These are phyloP conservation scores for Lonchura striata DNA, from an alignment of 2,113 vertebrate species.

Conservation along the genomic window DNA sequence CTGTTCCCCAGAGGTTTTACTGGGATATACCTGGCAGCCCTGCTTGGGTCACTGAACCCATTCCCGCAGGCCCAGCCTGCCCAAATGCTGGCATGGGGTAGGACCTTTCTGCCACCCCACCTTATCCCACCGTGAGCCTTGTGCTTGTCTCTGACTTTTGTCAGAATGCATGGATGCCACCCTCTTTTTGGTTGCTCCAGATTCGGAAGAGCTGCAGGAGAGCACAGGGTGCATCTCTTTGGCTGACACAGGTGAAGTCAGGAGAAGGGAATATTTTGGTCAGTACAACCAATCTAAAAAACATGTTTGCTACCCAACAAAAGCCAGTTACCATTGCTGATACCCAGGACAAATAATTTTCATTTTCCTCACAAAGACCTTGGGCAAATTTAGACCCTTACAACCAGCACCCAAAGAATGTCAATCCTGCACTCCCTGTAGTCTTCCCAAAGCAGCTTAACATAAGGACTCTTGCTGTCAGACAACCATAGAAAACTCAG, in stretches of 20 bases:
- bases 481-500: neutral
- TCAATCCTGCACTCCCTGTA: neutral
- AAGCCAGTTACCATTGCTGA: neutral
- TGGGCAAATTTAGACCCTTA: neutral
- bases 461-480: neutral
- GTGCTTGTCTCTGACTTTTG: neutral
- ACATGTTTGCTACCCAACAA: neutral
- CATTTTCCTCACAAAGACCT: neutral
- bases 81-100: neutral
- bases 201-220: neutral
- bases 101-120: neutral
- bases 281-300: neutral
- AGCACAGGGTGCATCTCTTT: neutral
- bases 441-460: neutral
- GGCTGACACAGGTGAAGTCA: neutral
- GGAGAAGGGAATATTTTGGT: neutral
- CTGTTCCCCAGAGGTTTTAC: neutral
- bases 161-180: neutral
- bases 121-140: neutral
- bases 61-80: rapidly evolving
- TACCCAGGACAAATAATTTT: neutral
- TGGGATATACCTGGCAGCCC: neutral
- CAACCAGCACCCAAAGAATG: neutral
- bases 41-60: neutral
- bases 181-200: neutral